phyloP scores from a whole-genome alignment of 2,888 invertebrate genomes.

The Drosophila kambysellisi region DNA sequence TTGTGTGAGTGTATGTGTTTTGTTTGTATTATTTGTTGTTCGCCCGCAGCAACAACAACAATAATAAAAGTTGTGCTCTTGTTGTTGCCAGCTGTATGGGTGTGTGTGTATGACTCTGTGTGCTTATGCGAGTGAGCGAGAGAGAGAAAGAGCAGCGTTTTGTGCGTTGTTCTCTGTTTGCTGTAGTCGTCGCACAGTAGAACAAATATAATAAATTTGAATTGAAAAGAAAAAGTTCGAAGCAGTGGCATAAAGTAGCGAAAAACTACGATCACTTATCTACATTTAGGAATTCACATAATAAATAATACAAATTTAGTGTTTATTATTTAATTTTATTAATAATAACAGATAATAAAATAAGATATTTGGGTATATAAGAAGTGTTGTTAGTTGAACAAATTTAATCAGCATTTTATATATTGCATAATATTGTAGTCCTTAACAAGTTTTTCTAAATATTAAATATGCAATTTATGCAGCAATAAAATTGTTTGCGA shows the following conservation, averaged over 20 bases:
- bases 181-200: conserved; percentile 48
- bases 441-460: neutral
- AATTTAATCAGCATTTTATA: neutral
- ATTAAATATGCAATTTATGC: neutral
- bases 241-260: neutral
- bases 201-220: neutral
- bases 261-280: neutral
- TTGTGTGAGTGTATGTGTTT: conserved; percentile 58
- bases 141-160: conserved; percentile 50
- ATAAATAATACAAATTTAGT: neutral
- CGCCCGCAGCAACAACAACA: conserved; percentile 68
- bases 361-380: neutral
- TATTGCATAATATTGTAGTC: neutral
- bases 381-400: neutral
- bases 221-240: neutral
- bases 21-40: conserved; percentile 80
- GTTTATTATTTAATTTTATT: neutral
- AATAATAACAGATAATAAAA: neutral
- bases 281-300: neutral
- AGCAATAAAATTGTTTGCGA: neutral
- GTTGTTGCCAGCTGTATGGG: conserved; percentile 71
- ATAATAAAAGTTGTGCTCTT: conserved; percentile 61
- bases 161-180: conserved; percentile 77
- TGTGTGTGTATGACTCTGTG: conserved; percentile 25
- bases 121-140: conserved; percentile 32